Conservation (phyloP, 2,113 vertebrate species). For the Phyllopteryx taeniolatus region DNA sequence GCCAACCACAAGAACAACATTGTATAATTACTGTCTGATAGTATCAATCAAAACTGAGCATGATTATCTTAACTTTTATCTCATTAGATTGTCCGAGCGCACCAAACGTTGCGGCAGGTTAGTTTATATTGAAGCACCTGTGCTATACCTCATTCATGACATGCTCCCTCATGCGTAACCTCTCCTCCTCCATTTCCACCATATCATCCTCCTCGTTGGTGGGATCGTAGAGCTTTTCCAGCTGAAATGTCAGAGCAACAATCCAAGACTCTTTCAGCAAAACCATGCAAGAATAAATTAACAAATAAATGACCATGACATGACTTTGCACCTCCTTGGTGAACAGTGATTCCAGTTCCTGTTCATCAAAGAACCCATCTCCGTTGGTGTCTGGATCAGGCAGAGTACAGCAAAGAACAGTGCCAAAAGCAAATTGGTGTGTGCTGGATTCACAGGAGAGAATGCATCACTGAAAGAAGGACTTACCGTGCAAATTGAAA, state of each 20-base stretch:
- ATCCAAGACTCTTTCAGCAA: constrained; percentile 7
- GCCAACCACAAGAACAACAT: background rate
- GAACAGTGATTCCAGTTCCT: constrained; percentile 94
- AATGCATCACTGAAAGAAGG: background rate
- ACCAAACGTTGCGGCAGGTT: no score
- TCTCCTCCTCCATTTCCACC: constrained; percentile 98
- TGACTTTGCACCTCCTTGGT: constrained; percentile 87
- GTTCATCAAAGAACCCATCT: constrained; percentile 93
- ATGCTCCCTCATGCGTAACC: constrained; percentile 94
- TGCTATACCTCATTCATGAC: constrained; percentile 92
- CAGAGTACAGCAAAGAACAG: background rate
- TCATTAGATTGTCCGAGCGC: no score
- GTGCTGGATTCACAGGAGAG: background rate
- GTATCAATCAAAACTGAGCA: no score
- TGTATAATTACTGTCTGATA: no score
- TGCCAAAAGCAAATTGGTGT: background rate
- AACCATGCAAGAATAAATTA: background rate
- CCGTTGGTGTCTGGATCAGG: constrained; percentile 84
- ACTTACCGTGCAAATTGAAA: constrained; percentile 94
- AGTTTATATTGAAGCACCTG: background rate
- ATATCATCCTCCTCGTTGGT: constrained; percentile 97
- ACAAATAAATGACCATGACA: background rate
- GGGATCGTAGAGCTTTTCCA: constrained; percentile 95
- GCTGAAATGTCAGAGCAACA: constrained; percentile 62
- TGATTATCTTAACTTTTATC: no score